phyloP scores from a whole-genome alignment of 2,888 invertebrate species.

The Dyspetes luteomarginatus region DNA sequence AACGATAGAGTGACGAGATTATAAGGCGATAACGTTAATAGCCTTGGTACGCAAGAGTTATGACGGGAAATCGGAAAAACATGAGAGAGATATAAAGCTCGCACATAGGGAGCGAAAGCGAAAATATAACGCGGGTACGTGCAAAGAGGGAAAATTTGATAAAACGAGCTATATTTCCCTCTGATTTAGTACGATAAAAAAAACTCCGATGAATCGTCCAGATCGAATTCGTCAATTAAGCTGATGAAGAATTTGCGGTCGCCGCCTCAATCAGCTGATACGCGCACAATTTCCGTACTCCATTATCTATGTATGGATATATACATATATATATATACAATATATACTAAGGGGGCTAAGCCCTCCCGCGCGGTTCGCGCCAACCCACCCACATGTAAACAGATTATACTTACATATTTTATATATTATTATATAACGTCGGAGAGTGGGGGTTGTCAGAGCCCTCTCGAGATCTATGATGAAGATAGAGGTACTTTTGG shows the following conservation, averaged over 20 bases:
- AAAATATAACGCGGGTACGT: slow-evolving; percentile 10
- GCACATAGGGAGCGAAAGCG: background rate
- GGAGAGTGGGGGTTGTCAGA: too few relatives aligned
- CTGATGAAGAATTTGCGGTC: slow-evolving; percentile 57
- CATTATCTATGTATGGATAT: background rate
- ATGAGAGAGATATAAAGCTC: background rate
- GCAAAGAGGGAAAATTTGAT: background rate
- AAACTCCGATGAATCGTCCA: slow-evolving; percentile 28
- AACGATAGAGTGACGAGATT: slow-evolving; percentile 30
- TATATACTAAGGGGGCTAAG: background rate
- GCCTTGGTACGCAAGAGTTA: slow-evolving; percentile 25
- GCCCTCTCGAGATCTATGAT: too few relatives aligned
- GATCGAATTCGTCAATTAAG: slow-evolving; percentile 55
- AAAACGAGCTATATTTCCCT: background rate
- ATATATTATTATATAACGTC: too few relatives aligned
- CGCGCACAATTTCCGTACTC: slow-evolving; percentile 28
- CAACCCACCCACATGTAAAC: too few relatives aligned
- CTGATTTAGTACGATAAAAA: slow-evolving; percentile 12
- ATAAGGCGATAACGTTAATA: slow-evolving; percentile 43
- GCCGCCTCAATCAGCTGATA: slow-evolving; percentile 39
- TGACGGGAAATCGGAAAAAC: slow-evolving; percentile 4
- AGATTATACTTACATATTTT: too few relatives aligned
- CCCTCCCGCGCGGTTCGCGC: too few relatives aligned
- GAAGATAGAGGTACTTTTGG: too few relatives aligned
- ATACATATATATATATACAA: background rate